Conservation (phyloP, 2,888 invertebrate genomes). For the Cantharis lateralis region DNA sequence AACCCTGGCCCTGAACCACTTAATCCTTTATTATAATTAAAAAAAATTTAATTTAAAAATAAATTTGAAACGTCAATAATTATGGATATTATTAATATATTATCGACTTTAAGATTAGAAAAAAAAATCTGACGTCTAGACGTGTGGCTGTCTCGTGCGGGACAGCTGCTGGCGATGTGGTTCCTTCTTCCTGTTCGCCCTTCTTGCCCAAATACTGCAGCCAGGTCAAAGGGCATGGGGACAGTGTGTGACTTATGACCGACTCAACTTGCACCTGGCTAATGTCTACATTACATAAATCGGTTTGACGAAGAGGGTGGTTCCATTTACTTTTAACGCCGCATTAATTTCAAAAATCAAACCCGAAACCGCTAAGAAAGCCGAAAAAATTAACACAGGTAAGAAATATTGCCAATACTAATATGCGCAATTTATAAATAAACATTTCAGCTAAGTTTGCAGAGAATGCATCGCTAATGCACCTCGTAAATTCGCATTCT, state of each 20-base stretch:
- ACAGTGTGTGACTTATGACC: conserved; percentile 46
- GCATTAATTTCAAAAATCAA: background rate
- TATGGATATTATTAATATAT: background rate
- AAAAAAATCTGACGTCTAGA: conserved; percentile 27
- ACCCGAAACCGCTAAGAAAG: background rate
- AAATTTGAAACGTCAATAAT: background rate
- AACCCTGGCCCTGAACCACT: background rate
- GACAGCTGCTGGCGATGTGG: conserved; percentile 39
- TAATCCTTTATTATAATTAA: background rate
- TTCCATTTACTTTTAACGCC: background rate
- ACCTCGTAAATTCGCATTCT: conserved; percentile 18
- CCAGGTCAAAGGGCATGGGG: conserved; percentile 40
- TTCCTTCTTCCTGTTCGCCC: conserved; percentile 23
- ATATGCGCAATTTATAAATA: conserved; percentile 13
- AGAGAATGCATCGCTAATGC: conserved; percentile 15
- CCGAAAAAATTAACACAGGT: background rate
- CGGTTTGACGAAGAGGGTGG: background rate
- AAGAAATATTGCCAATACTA: background rate
- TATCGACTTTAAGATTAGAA: conserved; percentile 12
- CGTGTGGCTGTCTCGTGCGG: conserved; percentile 42
- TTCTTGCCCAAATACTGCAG: conserved; percentile 28
- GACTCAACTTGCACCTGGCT: conserved; percentile 48
- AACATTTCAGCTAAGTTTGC: conserved; percentile 12
- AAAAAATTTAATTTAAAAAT: background rate
- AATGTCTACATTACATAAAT: conserved; percentile 30